Evolutionary conservation across 2,888 invertebrate species (phyloP), one percentile per base, ranked within the genome.

Genomic region (Pardosa pseudoannulata): DNA sequence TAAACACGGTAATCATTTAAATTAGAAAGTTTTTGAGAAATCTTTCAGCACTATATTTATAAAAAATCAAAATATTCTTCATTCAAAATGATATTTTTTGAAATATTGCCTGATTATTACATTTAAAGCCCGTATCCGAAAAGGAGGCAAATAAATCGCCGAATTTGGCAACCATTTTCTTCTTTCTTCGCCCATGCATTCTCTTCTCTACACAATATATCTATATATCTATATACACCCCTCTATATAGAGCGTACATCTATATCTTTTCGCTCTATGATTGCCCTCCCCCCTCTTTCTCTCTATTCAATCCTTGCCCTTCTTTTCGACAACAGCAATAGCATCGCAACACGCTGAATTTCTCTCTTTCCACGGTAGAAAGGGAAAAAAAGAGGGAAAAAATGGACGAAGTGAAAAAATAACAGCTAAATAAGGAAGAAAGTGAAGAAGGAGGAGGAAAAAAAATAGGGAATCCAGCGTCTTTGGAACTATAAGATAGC

Each of bases 401-500:
- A 56, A 23, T 56, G 56, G 56, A 23, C 56, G 56, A 23, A 56
- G 56, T 56, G 56, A 56, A 56, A 74, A 64, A 85, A 79, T 78
- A 85, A 78, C 73, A 78, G 78, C 83, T 79, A 85, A 85, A 85
- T 85, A 85, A 85, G 78, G 83, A 68, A 85, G 78, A 78, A 85
- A 83, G 82, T 62, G 70, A 64, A 56, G 39, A 64, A 28, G 41
- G 39, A 41, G 19, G 27, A 23, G 32, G 39, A 50, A 50, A 67
- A 83, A 72, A 41, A n/a, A n/a, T n/a, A 71, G 76, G 64, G 73
- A 74, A 79, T 79, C 70, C 64, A 27, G 62, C 73, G 79, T 79
- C 85, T 86, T 86, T 86, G 85, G 85, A 56, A 79, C 85, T 72
- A 85, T 85, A 86, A 86, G 85, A 86, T 86, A 86, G 85, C 85